Evolutionary conservation across 2,888 invertebrate species (phyloP), one percentile per base, ranked within the genome.

Genomic region (Elysia crispata): DNA sequence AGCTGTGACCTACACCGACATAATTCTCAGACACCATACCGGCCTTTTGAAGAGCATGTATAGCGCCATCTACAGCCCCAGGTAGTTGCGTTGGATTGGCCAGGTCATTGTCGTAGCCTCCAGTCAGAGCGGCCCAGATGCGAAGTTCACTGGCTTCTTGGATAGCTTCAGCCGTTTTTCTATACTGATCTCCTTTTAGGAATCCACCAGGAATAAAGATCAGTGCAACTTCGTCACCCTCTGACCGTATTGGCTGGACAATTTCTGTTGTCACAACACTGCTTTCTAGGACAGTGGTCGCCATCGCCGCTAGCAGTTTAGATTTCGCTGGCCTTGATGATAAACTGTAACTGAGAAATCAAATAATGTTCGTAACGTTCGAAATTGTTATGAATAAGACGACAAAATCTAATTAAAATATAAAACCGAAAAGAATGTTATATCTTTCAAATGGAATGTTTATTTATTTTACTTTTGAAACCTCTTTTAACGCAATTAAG

Each of bases 1-100:
- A 83, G 73, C 89, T 87, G 77, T 89, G 89, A 25, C 87, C 89
- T 11, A 88, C 87, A 41, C 87, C 81, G 66, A 87, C 87, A 8
- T 87, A 73, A 30, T 84, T 83, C 50, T 85, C 78, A 20, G 85
- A 83, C 60, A 81, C 83, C 77, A 87, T 85, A 20, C 88, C 89
- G 1, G 69, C 79, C 11, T 73, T 49, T n/a, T 77, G 72, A 23
- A 89, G 82, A 8, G 82, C 60, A 0, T 64, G 23, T 8, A 84
- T 76, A 8, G 87, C 86, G 33, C 82, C 80, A 5, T 76, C 60
- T 3, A 89, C 77, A 1, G 83, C 86, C 0, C 70, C 67, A 0
- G 76, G 67, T 18, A 88, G 81, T 74, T 88, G 83, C 1, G 86
- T 30, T 0, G 86, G 87, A 66, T 88, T 88, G 15, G 86, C 84